Evolutionary conservation across 2,113 vertebrate genomes (phyloP).

Genomic region (Chlamydotis undulata): DNA sequence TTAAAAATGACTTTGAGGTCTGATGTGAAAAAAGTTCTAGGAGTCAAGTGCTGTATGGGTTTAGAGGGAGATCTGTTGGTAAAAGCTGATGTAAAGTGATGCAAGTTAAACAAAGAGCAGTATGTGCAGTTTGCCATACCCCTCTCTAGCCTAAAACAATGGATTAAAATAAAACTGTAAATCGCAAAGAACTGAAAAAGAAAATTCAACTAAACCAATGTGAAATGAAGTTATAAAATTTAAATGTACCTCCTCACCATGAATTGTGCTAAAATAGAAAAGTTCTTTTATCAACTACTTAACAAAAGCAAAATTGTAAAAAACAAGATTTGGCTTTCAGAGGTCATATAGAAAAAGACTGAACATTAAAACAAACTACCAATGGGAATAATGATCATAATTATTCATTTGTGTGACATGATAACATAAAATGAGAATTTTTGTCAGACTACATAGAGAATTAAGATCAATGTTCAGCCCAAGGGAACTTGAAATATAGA

Average conservation of each 20-base stretch:
- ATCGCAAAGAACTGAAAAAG: background rate
- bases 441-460: background rate
- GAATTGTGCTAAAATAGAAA: background rate
- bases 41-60: background rate
- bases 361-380: background rate
- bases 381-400: background rate
- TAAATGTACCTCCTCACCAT: background rate
- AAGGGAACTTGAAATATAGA: background rate
- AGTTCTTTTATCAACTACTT: background rate
- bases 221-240: background rate
- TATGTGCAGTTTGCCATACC: background rate
- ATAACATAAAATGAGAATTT: background rate
- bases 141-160: background rate
- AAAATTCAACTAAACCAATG: background rate
- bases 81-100: background rate
- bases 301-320: background rate
- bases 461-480: background rate
- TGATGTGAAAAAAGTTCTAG: background rate
- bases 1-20: background rate
- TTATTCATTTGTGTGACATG: background rate
- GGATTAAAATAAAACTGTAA: background rate
- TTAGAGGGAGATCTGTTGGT: background rate
- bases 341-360: background rate
- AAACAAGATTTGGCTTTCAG: background rate
- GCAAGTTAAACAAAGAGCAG: background rate